Evolutionary conservation across 2,888 invertebrate species (phyloP).

Genomic region (Polyommatus icarus): DNA sequence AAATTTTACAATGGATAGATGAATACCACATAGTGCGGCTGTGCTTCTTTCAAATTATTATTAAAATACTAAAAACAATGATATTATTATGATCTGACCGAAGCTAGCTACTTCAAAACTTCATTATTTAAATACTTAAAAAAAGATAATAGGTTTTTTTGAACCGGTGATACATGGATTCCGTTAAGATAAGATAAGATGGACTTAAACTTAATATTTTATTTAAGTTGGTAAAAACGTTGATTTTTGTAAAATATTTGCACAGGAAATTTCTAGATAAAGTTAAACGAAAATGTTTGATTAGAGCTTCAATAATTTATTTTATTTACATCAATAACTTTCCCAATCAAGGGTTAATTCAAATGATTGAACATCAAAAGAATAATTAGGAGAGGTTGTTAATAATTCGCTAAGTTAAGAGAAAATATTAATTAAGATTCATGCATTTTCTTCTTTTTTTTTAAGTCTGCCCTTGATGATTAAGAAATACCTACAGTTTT

Average conservation of each 20-base stretch:
- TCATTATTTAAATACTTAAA: too few species aligned
- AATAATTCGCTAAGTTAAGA: conserved; percentile 68
- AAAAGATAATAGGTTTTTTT: too few species aligned
- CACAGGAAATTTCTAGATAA: background rate
- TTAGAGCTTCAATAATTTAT: background rate
- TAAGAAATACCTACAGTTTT: background rate
- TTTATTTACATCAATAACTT: conserved; percentile 26
- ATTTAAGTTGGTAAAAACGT: background rate
- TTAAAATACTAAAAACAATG: too few species aligned
- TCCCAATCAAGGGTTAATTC: conserved; percentile 49
- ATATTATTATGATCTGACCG: too few species aligned
- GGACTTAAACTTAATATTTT: background rate
- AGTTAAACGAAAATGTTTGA: background rate
- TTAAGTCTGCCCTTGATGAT: background rate
- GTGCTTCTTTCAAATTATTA: too few species aligned
- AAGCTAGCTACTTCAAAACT: too few species aligned
- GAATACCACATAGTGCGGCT: too few species aligned
- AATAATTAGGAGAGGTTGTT: conserved; percentile 75
- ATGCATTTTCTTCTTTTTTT: conserved; percentile 2
- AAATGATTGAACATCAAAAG: conserved; percentile 78
- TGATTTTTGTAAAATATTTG: background rate
- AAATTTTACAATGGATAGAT: too few species aligned
- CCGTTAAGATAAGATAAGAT: too few species aligned
- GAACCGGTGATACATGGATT: too few species aligned
- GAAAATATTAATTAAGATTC: conserved; percentile 68